Conservation (phyloP, 2,113 vertebrate genomes). For the Symphodus melops region DNA sequence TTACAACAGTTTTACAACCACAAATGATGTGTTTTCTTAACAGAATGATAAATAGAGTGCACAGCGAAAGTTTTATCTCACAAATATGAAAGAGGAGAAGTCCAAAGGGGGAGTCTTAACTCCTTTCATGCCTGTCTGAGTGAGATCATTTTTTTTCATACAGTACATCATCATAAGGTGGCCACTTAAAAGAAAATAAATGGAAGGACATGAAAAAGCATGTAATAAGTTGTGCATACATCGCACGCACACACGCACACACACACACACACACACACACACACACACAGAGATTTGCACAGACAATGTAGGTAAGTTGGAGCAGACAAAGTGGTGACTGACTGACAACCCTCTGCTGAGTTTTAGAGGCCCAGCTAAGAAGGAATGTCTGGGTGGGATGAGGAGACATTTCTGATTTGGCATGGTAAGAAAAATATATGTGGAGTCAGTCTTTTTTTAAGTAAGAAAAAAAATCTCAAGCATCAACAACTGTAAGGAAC, state of each 20-base stretch:
- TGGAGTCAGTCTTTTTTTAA: slow-evolving; percentile 18
- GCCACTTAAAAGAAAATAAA: not conserved
- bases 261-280: too few species aligned
- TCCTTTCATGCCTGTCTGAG: slow-evolving; percentile 47
- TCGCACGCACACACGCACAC: not conserved
- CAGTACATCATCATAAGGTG: slow-evolving; percentile 16
- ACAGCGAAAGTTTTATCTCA: slow-evolving; percentile 45
- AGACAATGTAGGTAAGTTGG: not conserved
- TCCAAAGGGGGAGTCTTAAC: slow-evolving; percentile 47
- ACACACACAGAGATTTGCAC: not conserved
- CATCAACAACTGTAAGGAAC: not conserved
- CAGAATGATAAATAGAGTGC: slow-evolving; percentile 30
- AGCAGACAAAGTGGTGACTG: slow-evolving; percentile 43
- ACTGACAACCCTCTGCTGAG: slow-evolving; percentile 53
- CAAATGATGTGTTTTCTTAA: slow-evolving; percentile 40
- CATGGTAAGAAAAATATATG: slow-evolving; percentile 44
- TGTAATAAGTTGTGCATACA: not conserved
- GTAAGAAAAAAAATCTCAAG: not conserved
- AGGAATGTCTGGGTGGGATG: slow-evolving; percentile 62
- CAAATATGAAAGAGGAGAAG: slow-evolving; percentile 46
- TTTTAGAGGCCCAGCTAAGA: slow-evolving; percentile 42
- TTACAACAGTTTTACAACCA: slow-evolving; percentile 22
- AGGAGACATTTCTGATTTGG: slow-evolving; percentile 72
- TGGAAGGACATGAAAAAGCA: not conserved
- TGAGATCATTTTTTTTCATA: slow-evolving; percentile 48